Evolutionary conservation across 2,888 invertebrate genomes (phyloP), one percentile per base, ranked within the genome.

Genomic region (Aspidapion aeneum): DNA sequence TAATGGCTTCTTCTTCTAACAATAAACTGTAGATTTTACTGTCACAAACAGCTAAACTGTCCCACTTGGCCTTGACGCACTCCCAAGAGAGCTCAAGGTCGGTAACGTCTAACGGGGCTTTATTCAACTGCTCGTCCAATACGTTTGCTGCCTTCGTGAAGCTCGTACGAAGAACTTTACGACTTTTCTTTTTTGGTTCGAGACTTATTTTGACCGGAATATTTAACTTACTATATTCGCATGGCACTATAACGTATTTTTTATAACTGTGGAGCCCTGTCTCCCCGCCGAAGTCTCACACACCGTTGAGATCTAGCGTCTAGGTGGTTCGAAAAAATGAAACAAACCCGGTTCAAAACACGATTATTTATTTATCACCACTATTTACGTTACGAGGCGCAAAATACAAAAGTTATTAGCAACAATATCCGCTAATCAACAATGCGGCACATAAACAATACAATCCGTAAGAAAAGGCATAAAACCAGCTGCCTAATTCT

Each of bases 91-190:
- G 18, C 48, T 57, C 22, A 2, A 57, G 9, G 18, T 57, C 57
- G 18, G 5, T 57, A 3, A 50, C 18, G n/a, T 9, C 48, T 35
- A 57, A 57, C 20, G 18, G 55, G 21, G 21, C 55, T 19, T n/a
- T 55, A n/a, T 55, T 55, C 22, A 57, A n/a, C n/a, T 22, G 22
- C 22, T 22, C 57, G 57, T 22, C 57, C 22, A 57, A 57, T 35
- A 21, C 57, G 57, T 21, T 35, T 48, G 57, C 57, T 18, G 57
- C 48, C 22, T 57, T 57, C 22, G 57, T 57, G 22, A 57, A 57
- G 48, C 57, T 21, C 57, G 22, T 57, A 21, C 48, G 57, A 7
- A 22, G n/a, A 21, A 22, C 56, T 55, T 55, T 55, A 1, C 49
- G n/a, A 12, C 49, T n/a, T 9, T 12, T 48, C 9, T 48, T 48